Conservation (phyloP, 2,797 vertebrate species). For the Microctenopoma stevenorrisi region DNA sequence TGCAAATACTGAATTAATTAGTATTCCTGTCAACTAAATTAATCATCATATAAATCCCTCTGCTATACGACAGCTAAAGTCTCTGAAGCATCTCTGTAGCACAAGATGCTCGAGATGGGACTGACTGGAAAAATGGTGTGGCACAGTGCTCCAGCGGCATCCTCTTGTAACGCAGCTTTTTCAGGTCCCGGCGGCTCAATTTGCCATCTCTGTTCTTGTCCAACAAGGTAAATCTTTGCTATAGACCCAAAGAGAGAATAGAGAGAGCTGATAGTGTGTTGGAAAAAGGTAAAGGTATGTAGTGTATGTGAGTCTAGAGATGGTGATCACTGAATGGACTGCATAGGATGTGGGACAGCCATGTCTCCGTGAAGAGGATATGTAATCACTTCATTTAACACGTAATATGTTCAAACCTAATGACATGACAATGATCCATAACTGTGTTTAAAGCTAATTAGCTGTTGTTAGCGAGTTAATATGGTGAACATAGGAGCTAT, state of each 20-base stretch:
- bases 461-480: background rate
- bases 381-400: too few species aligned
- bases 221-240: slow-evolving; percentile 67
- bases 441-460: background rate
- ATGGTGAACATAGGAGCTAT: background rate
- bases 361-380: too few species aligned
- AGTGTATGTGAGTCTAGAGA: too few species aligned
- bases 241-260: background rate
- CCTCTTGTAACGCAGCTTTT: slow-evolving; percentile 75
- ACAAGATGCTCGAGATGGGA: slow-evolving; percentile 11
- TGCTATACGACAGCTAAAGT: background rate
- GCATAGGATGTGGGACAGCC: too few species aligned
- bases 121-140: slow-evolving; percentile 71
- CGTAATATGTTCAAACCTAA: background rate
- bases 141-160: slow-evolving; percentile 75
- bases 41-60: background rate
- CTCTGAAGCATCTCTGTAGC: background rate
- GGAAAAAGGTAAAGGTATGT: background rate
- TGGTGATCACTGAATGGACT: background rate
- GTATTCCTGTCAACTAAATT: background rate
- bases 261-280: background rate
- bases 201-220: slow-evolving; percentile 78
- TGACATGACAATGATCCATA: background rate
- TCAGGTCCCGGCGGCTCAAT: slow-evolving; percentile 74
- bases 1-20: background rate